Evolutionary conservation across 2,113 vertebrate species (phyloP).

Genomic region (Dromas ardeola): DNA sequence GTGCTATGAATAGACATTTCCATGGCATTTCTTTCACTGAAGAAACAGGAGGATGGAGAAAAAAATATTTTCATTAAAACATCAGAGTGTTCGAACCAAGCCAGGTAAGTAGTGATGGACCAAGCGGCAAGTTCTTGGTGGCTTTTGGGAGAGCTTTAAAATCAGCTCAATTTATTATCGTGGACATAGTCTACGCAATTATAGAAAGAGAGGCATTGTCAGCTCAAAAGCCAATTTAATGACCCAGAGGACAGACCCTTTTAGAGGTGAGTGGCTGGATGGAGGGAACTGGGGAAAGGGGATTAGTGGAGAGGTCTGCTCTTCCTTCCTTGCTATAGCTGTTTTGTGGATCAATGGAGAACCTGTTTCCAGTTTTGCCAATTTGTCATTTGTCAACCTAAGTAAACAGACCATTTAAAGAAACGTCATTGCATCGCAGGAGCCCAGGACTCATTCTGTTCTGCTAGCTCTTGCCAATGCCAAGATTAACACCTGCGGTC

Average conservation of each 20-base stretch:
- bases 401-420: slow-evolving; percentile 33
- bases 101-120: background rate
- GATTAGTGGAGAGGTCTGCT: background rate
- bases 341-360: background rate
- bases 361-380: slow-evolving; percentile 19
- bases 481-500: slow-evolving; percentile 56
- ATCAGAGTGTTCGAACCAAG: background rate
- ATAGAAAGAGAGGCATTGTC: background rate
- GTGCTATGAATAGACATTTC: background rate
- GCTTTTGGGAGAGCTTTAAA: background rate
- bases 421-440: slow-evolving; percentile 1
- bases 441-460: slow-evolving; percentile 30
- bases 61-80: background rate
- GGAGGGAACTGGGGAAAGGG: background rate
- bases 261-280: background rate
- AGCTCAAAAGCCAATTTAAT: background rate
- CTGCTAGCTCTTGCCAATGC: background rate
- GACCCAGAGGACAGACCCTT: background rate
- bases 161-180: background rate
- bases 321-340: background rate
- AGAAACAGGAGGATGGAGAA: background rate
- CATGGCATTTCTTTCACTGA: background rate
- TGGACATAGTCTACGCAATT: background rate
- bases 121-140: background rate
- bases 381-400: slow-evolving; percentile 26